These are phyloP conservation scores for Microplitis mediator DNA, from an alignment of 1,140 invertebrate genomes.

Conservation along the genomic window DNA sequence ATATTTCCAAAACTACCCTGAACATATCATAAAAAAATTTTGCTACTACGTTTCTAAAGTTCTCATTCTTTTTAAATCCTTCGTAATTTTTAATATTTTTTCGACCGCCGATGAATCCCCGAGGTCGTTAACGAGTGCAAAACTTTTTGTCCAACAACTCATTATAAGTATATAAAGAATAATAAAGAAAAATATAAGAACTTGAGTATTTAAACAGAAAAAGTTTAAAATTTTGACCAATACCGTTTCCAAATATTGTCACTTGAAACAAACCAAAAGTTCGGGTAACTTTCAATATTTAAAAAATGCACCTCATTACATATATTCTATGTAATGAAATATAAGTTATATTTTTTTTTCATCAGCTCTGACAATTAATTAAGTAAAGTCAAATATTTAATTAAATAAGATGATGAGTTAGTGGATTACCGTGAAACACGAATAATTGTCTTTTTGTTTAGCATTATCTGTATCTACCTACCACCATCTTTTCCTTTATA, in stretches of 20 bases:
- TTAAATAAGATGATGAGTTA: background rate
- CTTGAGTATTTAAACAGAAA: background rate
- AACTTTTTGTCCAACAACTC: conserved; percentile 18
- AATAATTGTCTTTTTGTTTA: background rate
- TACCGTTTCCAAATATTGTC: too few species aligned
- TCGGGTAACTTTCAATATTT: too few species aligned
- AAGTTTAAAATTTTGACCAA: background rate
- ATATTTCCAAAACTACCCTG: too few species aligned
- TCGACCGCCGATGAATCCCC: conserved; percentile 22
- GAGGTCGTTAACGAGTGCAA: conserved; percentile 21
- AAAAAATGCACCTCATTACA: background rate
- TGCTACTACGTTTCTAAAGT: too few species aligned
- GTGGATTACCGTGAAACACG: background rate
- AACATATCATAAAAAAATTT: too few species aligned
- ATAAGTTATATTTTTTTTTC: background rate
- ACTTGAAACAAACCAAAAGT: too few species aligned
- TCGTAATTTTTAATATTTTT: background rate
- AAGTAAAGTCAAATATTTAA: too few species aligned
- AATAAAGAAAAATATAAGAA: background rate
- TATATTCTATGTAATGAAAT: background rate
- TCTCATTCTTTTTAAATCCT: too few species aligned
- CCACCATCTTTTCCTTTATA: background rate
- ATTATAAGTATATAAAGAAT: conserved; percentile 18
- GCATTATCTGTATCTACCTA: background rate
- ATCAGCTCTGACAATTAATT: too few species aligned